phyloP scores from a whole-genome alignment of 2,113 vertebrate genomes.

The Odontesthes bonariensis region DNA sequence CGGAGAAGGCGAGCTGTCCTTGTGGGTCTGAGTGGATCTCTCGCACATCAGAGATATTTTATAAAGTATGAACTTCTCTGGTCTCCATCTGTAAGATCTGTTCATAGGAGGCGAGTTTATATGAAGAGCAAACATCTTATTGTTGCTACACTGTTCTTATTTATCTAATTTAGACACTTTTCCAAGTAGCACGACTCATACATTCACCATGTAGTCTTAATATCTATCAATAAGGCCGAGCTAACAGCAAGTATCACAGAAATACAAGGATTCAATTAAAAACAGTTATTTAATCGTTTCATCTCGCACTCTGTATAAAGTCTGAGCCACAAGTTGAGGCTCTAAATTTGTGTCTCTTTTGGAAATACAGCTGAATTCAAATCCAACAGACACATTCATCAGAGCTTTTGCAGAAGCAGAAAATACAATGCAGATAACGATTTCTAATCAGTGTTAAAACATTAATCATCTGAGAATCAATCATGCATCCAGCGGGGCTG shows the following conservation, averaged over 20 bases:
- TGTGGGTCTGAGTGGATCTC: too few relatives aligned
- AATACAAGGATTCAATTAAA: not conserved
- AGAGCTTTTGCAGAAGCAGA: constrained; percentile 8
- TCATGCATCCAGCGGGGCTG: not conserved
- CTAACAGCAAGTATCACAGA: not conserved
- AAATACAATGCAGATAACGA: not conserved
- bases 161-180: too few relatives aligned
- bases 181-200: too few relatives aligned
- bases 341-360: not conserved
- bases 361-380: not conserved
- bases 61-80: too few relatives aligned
- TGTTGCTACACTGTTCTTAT: too few relatives aligned
- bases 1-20: too few relatives aligned
- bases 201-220: too few relatives aligned
- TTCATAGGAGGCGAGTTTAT: too few relatives aligned
- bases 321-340: not conserved
- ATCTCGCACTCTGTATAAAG: not conserved
- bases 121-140: too few relatives aligned
- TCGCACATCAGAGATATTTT: too few relatives aligned
- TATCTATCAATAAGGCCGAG: too few relatives aligned
- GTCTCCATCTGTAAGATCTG: too few relatives aligned
- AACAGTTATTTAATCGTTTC: not conserved
- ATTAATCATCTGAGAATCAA: not conserved
- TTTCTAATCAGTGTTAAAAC: constrained; percentile 2
- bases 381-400: fast-evolving